Base-by-base conservation (phyloP, 2,113 vertebrate species). In the Leptocoma aspasia region DNA sequence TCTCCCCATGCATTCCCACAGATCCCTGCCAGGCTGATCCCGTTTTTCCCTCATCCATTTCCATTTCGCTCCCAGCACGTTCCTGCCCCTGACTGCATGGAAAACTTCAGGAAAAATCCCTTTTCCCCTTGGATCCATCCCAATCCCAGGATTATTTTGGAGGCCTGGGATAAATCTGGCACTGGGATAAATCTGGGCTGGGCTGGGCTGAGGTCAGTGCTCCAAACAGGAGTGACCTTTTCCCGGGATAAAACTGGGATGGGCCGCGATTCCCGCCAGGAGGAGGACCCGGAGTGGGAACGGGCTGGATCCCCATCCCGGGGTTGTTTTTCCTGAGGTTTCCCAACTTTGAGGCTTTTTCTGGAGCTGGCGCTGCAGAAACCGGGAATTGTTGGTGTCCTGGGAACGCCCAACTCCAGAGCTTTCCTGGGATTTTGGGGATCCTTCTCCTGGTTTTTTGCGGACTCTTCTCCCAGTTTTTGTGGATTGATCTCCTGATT, bases 21-120 rank as follows among this genome's bases (percentile, higher is more conserved):
- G 23, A 26, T 71, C 52, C 70, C 13, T n/a, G 39, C 39, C 39
- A 12, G 39, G 9, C 39, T 5, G 42, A 45, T 66, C 64, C 64
- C 9, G 1, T 19, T 66, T 66, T 66, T 27, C 31, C 59, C 44
- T 20, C 33, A 35, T 68, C 44, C 65, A 17, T 3, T 7, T 75
- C 53, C 10, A 0, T 52, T 50, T 39, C 10, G 2, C 27, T 39
- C 35, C 66, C 1, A 14, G 66, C n/a, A 22, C 8, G 9, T 72
- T 57, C 39, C 70, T 10, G 1, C 9, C 23, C 47, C 13, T 1
- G 6, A n/a, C 37, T 20, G 9, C 1, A 6, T 2, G 0, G 26
- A 42, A 27, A 31, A 2, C 50, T 27, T 17, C 3, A 1, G 53
- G 18, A 56, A 56, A 28, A 56, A 17, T 35, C 53, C 41, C 33